Evolutionary conservation across 2,113 vertebrate species (phyloP).

Genomic region (Chroicocephalus ridibundus): DNA sequence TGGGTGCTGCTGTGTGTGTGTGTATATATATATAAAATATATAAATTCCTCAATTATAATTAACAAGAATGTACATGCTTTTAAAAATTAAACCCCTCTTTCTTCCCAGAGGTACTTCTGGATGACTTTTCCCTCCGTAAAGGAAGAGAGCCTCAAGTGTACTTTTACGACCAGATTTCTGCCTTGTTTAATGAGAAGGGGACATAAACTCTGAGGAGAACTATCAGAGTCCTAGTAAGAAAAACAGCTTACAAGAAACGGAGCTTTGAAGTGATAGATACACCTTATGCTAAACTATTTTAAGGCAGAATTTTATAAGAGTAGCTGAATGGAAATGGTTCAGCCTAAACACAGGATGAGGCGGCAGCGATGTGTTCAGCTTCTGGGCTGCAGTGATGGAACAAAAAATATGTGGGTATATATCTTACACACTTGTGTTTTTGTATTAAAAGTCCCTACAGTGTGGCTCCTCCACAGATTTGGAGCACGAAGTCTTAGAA

Average conservation of each 20-base stretch:
- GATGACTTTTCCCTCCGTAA: not conserved
- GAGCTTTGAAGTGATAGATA: not conserved
- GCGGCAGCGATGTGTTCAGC: not conserved
- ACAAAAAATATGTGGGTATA: not conserved
- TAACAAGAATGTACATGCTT: not conserved
- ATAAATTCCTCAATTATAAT: not conserved
- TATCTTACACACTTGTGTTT: not conserved
- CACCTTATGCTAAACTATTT: not conserved
- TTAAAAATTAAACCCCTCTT: not conserved
- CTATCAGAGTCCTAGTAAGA: not conserved
- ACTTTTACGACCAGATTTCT: not conserved
- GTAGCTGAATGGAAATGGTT: not conserved
- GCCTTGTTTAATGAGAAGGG: not conserved
- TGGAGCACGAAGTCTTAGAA: not conserved
- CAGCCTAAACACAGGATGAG: not conserved
- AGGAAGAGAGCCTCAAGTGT: not conserved
- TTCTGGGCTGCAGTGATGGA: not conserved
- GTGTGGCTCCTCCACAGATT: not conserved
- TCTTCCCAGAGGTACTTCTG: not conserved
- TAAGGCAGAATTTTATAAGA: not conserved
- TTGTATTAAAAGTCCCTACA: not conserved
- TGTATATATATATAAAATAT: not conserved
- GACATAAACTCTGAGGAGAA: not conserved
- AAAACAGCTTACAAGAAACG: not conserved
- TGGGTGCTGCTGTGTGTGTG: too few species aligned